Evolutionary conservation across 2,113 vertebrate genomes (phyloP).

Genomic region (Triplophysa tibetana): DNA sequence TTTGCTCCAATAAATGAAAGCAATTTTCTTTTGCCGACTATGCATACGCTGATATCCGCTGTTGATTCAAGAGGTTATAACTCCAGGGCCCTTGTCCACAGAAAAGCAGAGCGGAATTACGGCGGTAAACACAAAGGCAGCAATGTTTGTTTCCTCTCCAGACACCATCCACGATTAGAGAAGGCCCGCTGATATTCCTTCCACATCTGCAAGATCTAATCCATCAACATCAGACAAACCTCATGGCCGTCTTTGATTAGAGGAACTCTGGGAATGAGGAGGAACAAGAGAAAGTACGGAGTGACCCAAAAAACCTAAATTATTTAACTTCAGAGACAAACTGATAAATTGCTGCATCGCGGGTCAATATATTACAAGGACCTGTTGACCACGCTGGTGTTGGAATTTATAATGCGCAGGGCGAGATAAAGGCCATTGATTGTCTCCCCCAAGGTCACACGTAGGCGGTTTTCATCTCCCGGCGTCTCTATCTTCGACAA

Average conservation of each 20-base stretch:
- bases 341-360: slow-evolving; percentile 74
- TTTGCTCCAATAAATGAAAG: slow-evolving; percentile 68
- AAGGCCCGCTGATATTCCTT: slow-evolving; percentile 47
- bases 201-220: slow-evolving; percentile 55
- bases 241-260: slow-evolving; percentile 22
- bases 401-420: slow-evolving; percentile 76
- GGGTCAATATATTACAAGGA: slow-evolving; percentile 75
- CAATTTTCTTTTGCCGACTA: slow-evolving; percentile 62
- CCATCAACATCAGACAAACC: slow-evolving; percentile 60
- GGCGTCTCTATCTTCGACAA: slow-evolving; percentile 66
- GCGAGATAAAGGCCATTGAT: slow-evolving; percentile 79
- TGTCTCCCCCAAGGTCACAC: slow-evolving; percentile 73
- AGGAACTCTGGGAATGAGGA: slow-evolving; percentile 56
- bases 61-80: slow-evolving; percentile 67
- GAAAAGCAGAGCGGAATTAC: slow-evolving; percentile 45
- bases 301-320: slow-evolving; percentile 75
- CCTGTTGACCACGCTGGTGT: slow-evolving; percentile 68
- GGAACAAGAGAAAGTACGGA: slow-evolving; percentile 63
- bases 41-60: slow-evolving; percentile 57
- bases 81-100: slow-evolving; percentile 50
- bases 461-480: slow-evolving; percentile 62
- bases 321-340: slow-evolving; percentile 75
- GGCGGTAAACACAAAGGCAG: slow-evolving; percentile 45
- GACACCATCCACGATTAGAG: slow-evolving; percentile 48
- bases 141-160: slow-evolving; percentile 38